Conservation (phyloP, 2,888 invertebrate species). For the Tipula confusa region DNA sequence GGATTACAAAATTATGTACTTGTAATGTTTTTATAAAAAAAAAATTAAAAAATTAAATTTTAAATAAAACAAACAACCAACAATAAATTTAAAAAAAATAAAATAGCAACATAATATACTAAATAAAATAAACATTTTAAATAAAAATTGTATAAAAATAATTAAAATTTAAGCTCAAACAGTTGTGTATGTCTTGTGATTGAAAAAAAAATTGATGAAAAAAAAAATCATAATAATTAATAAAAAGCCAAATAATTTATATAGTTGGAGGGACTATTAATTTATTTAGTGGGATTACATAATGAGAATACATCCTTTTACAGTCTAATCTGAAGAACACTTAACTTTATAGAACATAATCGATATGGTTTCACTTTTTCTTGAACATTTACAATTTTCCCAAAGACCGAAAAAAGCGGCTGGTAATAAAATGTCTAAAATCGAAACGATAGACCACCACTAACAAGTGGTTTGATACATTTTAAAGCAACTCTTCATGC, state of each 20-base stretch:
- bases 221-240: not conserved
- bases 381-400: no score
- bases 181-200: conserved; percentile 25
- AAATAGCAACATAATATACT: not conserved
- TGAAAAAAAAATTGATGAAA: not conserved
- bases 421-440: no score
- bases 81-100: not conserved
- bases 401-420: no score
- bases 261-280: not conserved
- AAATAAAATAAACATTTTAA: not conserved
- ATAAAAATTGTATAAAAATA: not conserved
- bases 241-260: conserved; percentile 25
- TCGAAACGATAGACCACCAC: no score
- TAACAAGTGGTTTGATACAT: no score
- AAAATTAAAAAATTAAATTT: not conserved
- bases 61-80: not conserved
- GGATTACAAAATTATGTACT: conserved; percentile 4
- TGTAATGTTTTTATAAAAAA: conserved; percentile 15
- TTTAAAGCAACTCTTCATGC: no score
- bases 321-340: no score
- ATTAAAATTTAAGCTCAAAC: conserved; percentile 9
- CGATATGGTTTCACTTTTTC: no score
- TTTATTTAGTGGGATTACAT: not conserved
- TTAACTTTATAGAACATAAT: no score
- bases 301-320: not conserved